A percentile compares a stretch with the other conserved stretches of the same genome.
These are phyloP conservation scores for Lithophane semibrunnea DNA, from an alignment of 2,888 invertebrate genomes.

Conservation along the genomic window DNA sequence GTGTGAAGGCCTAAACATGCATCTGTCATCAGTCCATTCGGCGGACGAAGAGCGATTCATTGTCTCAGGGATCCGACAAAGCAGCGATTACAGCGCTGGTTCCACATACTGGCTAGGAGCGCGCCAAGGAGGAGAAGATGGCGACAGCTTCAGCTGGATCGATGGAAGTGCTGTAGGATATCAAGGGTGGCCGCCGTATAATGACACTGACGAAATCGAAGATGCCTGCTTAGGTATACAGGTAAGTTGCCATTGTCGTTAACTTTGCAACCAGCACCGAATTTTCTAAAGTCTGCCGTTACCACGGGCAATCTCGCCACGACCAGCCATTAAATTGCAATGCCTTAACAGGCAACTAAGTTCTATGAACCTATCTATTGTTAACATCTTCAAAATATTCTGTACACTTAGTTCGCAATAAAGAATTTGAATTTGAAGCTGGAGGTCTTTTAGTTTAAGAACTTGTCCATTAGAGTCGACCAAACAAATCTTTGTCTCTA, in stretches of 20 bases:
- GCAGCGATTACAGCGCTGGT: constrained; percentile 93
- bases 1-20: constrained; percentile 93
- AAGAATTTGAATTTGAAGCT: background rate
- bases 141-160: constrained; percentile 90
- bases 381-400: too few relatives aligned
- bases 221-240: constrained; percentile 85
- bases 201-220: constrained; percentile 83
- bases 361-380: too few relatives aligned
- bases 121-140: constrained; percentile 70
- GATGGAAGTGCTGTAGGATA: constrained; percentile 92
- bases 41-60: constrained; percentile 93
- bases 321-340: too few relatives aligned
- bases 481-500: background rate
- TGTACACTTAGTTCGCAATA: too few relatives aligned
- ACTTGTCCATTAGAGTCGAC: background rate
- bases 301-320: too few relatives aligned
- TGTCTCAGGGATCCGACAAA: constrained; percentile 92
- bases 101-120: constrained; percentile 94
- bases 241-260: constrained; percentile 67
- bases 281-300: background rate
- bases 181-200: constrained; percentile 92
- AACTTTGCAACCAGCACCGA: background rate
- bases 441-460: background rate
- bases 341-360: too few relatives aligned
- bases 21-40: constrained; percentile 92